Evolutionary conservation across 2,113 vertebrate species (phyloP), one percentile per base, ranked within the genome.

Genomic region (Chitala chitala): DNA sequence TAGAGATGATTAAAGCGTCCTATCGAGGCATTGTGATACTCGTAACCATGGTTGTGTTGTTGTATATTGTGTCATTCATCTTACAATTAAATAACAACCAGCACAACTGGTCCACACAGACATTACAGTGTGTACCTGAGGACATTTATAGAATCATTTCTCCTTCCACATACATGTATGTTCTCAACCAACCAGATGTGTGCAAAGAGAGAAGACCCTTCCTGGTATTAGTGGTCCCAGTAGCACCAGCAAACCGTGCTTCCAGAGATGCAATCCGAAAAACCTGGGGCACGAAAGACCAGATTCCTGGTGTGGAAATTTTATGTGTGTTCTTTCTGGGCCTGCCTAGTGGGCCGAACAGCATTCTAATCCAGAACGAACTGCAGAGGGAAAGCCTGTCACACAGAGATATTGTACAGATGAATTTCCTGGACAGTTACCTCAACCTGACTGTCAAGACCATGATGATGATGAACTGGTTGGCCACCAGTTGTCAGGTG

Each of bases 111-210:
- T 0, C 83, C 89, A 7, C 94, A 91, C 63, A 93, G 83, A n/a
- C 91, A 94, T 24, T 98, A 94, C 88, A 93, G 89, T 72, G 87
- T 99, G 0, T 91, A 89, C 0, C 93, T 98, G 31, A 95, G 97
- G 73, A 81, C 40, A 63, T 80, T 3, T 74, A 78, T 75, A 33
- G 69, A 1, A 48, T 86, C 0, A 53, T 89, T 0, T 87, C 91
- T 44, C 88, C 89, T 0, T 3, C 86, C 2, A 81, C 84, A 0
- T 91, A 93, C 79, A 82, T 54, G 0, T 94, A 90, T 55, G 38
- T 89, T 0, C 68, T 91, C 22, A 90, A 91, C 76, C 83, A 86
- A 71, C 86, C 86, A 0, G 42, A 71, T 0, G 85, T 82, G 15
- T 92, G 88, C 75, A 38, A 4, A 0, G 26, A 10, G 0, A 71